Evolutionary conservation across 2,797 vertebrate species (phyloP).

Genomic region (Cyclura pinguis): DNA sequence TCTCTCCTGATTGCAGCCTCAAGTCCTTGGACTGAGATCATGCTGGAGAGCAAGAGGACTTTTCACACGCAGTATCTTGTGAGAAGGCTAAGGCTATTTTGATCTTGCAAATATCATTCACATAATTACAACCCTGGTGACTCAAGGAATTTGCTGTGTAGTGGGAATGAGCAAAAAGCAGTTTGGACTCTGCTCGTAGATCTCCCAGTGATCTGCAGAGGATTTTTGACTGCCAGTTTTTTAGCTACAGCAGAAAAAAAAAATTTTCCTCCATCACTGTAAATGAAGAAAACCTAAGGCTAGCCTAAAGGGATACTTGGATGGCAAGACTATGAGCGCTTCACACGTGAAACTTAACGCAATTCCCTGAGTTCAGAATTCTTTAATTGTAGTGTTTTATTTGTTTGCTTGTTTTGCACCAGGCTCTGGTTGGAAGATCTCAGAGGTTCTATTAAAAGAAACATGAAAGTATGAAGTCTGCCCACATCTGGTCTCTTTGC

Average conservation of each 20-base stretch:
- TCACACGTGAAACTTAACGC: background rate
- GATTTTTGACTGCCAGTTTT: background rate
- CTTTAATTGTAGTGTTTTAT: background rate
- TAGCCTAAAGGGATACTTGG: background rate
- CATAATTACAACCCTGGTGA: background rate
- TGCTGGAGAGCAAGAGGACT: no score
- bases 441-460: background rate
- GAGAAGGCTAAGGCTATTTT: conserved; percentile 4
- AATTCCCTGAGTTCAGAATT: background rate
- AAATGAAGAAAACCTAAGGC: background rate
- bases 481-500: background rate
- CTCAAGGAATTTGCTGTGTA: background rate
- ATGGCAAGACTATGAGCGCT: background rate
- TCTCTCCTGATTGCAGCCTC: background rate
- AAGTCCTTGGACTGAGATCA: background rate
- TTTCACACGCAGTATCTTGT: background rate
- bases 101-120: background rate
- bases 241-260: background rate
- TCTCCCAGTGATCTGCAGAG: background rate
- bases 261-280: background rate
- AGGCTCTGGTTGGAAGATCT: background rate
- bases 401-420: background rate
- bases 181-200: background rate
- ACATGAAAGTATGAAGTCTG: background rate
- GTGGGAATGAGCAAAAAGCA: background rate